Percentiles rank a stretch among this genome's conserved stretches.
These are phyloP conservation scores for Drosophila hydei DNA, from an alignment of 1,140 invertebrate genomes.

Conservation along the genomic window DNA sequence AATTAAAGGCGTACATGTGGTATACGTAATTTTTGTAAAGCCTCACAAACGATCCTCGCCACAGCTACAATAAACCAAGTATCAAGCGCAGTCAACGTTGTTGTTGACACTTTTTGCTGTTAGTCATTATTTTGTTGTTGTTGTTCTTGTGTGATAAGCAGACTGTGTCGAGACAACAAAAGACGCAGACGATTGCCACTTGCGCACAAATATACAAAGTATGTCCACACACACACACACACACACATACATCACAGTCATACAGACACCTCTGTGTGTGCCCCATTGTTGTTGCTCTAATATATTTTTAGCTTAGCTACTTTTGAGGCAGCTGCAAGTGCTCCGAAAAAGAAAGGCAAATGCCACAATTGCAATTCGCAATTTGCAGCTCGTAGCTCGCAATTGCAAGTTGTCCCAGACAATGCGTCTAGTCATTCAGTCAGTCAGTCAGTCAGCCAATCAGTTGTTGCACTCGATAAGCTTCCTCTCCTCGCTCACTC, in stretches of 20 bases:
- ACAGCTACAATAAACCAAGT: neutral
- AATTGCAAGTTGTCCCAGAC: slow-evolving; percentile 57
- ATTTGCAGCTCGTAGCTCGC: slow-evolving; percentile 29
- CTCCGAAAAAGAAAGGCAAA: slow-evolving; percentile 50
- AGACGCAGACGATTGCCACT: slow-evolving; percentile 76
- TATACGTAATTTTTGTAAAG: slow-evolving; percentile 64
- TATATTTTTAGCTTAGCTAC: slow-evolving; percentile 69
- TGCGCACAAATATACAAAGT: slow-evolving; percentile 56
- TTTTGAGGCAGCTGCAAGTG: slow-evolving; percentile 29
- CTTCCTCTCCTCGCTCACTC: neutral
- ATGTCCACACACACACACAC: slow-evolving; percentile 12
- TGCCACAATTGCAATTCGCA: slow-evolving; percentile 55
- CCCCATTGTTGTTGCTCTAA: slow-evolving; percentile 41
- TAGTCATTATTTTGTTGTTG: slow-evolving; percentile 68
- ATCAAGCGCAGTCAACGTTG: slow-evolving; percentile 15
- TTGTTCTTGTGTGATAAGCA: slow-evolving; percentile 62
- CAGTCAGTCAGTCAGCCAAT: slow-evolving; percentile 42
- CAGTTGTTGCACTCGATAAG: slow-evolving; percentile 18
- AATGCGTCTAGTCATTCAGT: slow-evolving; percentile 62
- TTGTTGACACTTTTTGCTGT: slow-evolving; percentile 59
- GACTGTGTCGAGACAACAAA: slow-evolving; percentile 80
- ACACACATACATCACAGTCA: neutral
- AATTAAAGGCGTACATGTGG: slow-evolving; percentile 71
- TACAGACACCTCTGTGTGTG: slow-evolving; percentile 1
- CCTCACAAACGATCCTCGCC: neutral